These are phyloP conservation scores for Aphis gossypii DNA, from an alignment of 1,140 invertebrate species.

Conservation along the genomic window DNA sequence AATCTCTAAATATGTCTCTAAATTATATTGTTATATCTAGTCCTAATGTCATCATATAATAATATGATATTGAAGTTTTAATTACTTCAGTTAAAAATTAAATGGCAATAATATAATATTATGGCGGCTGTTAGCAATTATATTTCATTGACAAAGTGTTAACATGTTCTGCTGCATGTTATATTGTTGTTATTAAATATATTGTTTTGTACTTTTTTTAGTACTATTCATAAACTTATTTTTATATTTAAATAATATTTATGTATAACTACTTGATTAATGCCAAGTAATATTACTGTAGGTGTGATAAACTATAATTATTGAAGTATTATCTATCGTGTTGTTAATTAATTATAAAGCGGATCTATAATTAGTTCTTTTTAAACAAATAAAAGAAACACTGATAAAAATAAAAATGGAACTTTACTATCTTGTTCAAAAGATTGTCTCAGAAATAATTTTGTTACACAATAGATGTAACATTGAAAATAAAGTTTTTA, in stretches of 20 bases:
- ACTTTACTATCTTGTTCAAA: neutral
- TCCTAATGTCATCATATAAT: neutral
- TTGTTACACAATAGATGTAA: neutral
- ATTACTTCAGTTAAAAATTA: too few species aligned
- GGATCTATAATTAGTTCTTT: neutral
- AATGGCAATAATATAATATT: neutral
- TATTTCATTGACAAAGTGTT: too few species aligned
- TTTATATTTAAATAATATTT: neutral
- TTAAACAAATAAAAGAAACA: neutral
- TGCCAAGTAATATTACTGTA: neutral
- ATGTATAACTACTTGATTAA: neutral
- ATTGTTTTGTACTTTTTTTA: neutral
- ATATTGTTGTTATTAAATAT: neutral
- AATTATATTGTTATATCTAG: neutral
- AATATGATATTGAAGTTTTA: neutral
- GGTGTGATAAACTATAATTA: neutral
- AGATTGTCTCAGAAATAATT: neutral
- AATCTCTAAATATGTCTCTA: neutral
- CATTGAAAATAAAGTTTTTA: slow-evolving; percentile 11
- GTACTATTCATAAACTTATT: neutral
- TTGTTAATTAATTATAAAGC: neutral
- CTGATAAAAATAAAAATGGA: neutral
- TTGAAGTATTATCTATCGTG: neutral
- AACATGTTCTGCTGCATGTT: too few species aligned
- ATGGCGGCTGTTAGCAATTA: too few species aligned